Base-by-base conservation (phyloP, 1,140 invertebrate species). In the Caenorhabditis briggsae region DNA sequence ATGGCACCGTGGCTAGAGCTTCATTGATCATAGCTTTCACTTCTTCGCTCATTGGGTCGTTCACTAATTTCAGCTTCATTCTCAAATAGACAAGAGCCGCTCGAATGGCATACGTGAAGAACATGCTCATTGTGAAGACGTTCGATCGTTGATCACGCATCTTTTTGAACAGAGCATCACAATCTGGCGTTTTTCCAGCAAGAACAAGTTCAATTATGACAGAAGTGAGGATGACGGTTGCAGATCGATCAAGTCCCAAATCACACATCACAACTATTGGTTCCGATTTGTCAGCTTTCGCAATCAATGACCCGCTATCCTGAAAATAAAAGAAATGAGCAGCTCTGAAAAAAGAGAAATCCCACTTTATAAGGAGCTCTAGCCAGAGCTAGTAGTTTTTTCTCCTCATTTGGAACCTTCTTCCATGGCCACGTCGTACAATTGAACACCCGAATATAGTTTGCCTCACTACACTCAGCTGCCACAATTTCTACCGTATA, bases 371-470 rank as follows among this genome's bases (percentile, higher is more conserved):
- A 70, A 16, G 64, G 64, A 70, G 64, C 64, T 5, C 64, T 16
- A 16, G n/a, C 43, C 64, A 70, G 18, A 16, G 64, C 64, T 11
- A 70, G 64, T 12, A 70, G n/a, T 16, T 70, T 70, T 11, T 48
- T 70, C 41, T 70, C 64, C 8, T 70, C 64, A 46, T 70, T 46
- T 9, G 64, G 64, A 43, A 46, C 41, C 64, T 70, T 70, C n/a
- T 70, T 70, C 64, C 64, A 70, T 70, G 64, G 64, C 64, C 64
- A 70, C 23, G 64, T 70, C 5, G 64, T 48, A 46, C 64, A 70
- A 48, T 70, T 70, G 64, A 70, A 70, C 23, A 70, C 64, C n/a
- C 64, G 9, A 18, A 48, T 48, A 20, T 70, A 70, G n/a, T 14
- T 61, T 11, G 59, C 59, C 25, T 61, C 59, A 61, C 59, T 61